phyloP scores from a whole-genome alignment of 1,140 invertebrate species.

The Panagrolaimus sp. region DNA sequence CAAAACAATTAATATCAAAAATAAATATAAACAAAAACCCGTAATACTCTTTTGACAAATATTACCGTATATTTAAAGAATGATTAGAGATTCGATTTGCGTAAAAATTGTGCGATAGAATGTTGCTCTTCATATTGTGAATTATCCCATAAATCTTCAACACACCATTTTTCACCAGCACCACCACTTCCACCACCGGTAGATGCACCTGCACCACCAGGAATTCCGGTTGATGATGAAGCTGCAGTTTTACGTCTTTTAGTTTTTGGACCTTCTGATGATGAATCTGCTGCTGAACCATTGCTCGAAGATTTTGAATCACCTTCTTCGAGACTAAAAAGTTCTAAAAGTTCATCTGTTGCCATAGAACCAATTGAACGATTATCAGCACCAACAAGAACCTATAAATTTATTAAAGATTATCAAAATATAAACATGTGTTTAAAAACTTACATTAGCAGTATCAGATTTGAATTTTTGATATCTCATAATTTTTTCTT shows the following conservation, averaged over 20 bases:
- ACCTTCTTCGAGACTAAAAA: conserved; percentile 43
- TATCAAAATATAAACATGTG: not conserved
- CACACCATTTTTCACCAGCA: conserved; percentile 36
- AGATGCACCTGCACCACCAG: conserved; percentile 6
- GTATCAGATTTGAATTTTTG: conserved; percentile 58
- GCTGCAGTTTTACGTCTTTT: conserved; percentile 20
- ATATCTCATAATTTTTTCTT: conserved; percentile 94
- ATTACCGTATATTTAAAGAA: not conserved
- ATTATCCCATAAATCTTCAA: conserved; percentile 49
- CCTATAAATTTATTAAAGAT: conserved; percentile 42
- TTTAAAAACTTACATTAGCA: conserved; percentile 49
- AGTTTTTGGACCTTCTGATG: not conserved
- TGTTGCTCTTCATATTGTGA: conserved; percentile 51
- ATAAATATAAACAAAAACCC: no score
- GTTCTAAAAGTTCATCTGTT: conserved; percentile 53
- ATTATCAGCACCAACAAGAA: conserved; percentile 56
- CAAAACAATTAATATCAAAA: no score
- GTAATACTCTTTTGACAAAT: no score
- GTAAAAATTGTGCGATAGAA: conserved; percentile 31
- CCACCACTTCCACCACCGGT: conserved; percentile 13
- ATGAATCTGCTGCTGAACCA: not conserved
- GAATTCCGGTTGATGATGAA: not conserved
- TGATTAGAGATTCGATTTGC: conserved; percentile 13
- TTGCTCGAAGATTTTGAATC: conserved; percentile 17
- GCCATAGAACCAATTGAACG: conserved; percentile 54